These are phyloP conservation scores for Seriola aureovittata DNA, from an alignment of 2,113 vertebrate species.

Conservation along the genomic window DNA sequence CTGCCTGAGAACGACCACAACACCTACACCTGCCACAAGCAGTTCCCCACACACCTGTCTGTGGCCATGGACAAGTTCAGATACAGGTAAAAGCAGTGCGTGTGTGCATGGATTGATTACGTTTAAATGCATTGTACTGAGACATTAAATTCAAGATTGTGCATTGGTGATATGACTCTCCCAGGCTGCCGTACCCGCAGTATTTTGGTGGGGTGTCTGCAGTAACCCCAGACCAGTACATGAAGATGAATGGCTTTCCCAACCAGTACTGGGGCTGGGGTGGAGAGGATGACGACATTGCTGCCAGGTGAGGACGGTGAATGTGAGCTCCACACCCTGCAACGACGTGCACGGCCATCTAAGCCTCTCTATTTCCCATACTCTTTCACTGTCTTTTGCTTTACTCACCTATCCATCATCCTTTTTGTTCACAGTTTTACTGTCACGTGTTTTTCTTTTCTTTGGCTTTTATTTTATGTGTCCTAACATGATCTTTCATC, in stretches of 20 bases:
- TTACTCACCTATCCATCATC: constrained; percentile 9
- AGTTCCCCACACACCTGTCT: constrained; percentile 92
- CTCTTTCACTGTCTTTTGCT: constrained; percentile 15
- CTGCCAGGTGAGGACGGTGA: constrained; percentile 88
- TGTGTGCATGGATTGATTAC: background rate
- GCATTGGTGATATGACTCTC: constrained; percentile 42
- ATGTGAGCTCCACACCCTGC: constrained; percentile 13
- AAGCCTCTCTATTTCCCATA: constrained; percentile 2
- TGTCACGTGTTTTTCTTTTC: constrained; percentile 36
- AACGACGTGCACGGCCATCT: background rate
- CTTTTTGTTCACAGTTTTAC: constrained; percentile 33
- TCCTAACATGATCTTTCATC: constrained; percentile 58
- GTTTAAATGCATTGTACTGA: background rate
- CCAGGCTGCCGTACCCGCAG: constrained; percentile 92
- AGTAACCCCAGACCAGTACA: constrained; percentile 93
- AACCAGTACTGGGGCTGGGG: constrained; percentile 98
- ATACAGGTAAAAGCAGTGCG: constrained; percentile 87
- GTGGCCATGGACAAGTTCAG: constrained; percentile 98
- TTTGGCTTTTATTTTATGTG: constrained; percentile 33
- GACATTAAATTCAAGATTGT: constrained; percentile 28
- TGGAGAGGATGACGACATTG: constrained; percentile 95
- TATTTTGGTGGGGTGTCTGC: constrained; percentile 96
- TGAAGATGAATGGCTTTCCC: constrained; percentile 97
- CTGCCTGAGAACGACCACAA: constrained; percentile 98
- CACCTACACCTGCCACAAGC: constrained; percentile 92